phyloP scores from a whole-genome alignment of 2,797 vertebrate species.

The Enteromius radiatus region DNA sequence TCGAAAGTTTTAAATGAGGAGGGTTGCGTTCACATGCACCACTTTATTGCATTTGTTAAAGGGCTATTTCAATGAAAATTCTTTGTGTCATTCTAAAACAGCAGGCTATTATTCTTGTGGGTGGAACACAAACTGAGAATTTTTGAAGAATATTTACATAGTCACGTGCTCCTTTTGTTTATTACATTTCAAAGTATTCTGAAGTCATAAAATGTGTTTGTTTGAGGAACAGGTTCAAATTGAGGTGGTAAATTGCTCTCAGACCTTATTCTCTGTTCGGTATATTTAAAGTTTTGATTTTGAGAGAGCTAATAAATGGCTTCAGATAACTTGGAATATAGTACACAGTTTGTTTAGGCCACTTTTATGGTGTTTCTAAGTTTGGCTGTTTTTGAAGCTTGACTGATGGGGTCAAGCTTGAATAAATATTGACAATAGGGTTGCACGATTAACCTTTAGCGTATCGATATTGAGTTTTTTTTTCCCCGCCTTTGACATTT shows the following conservation, averaged over 20 bases:
- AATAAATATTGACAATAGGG: not conserved
- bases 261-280: not conserved
- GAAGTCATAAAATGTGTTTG: not conserved
- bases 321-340: not conserved
- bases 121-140: conserved; percentile 1
- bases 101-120: not conserved
- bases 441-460: no score
- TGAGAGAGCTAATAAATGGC: not conserved
- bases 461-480: no score
- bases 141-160: not conserved
- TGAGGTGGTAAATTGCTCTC: not conserved
- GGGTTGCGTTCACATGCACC: not conserved
- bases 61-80: not conserved
- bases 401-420: not conserved
- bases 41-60: conserved; percentile 17
- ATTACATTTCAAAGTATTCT: not conserved
- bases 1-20: not conserved
- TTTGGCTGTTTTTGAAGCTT: not conserved
- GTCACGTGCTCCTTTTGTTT: not conserved
- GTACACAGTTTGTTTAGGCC: not conserved
- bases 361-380: not conserved
- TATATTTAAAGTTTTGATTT: no score
- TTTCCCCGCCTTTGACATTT: no score
- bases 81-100: not conserved
- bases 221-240: not conserved